Evolutionary conservation across 2,888 invertebrate genomes (phyloP), one percentile per base, ranked within the genome.

Genomic region (Agonopterix alstromeriana): DNA sequence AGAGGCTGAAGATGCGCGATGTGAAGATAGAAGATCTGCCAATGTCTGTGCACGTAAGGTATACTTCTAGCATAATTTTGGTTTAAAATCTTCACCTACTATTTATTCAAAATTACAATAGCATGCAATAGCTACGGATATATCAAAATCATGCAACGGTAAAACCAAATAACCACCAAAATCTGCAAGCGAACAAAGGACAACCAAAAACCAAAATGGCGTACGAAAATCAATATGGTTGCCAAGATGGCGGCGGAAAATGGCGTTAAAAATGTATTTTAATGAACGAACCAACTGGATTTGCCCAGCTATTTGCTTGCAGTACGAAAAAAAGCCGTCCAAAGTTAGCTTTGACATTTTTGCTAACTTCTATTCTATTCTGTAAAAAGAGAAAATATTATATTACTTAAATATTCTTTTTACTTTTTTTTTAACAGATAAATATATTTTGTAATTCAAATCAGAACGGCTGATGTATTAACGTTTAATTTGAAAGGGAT

Each of bases 291-390:
- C 89, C 89, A 89, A 79, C 73, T 89, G 89, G 72, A 89, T 86
- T 73, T 89, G 89, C 53, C 89, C 89, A 65, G 89, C 89, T 69
- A 89, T 87, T 81, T 86, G 87, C 83, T 89, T 89, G 88, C 89
- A 89, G 87, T 89, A 89, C 65, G 87, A 85, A 82, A 84, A 88
- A 83, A 89, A 88, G 76, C 88, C 85, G 79, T 89, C 89, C 83
- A 89, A 70, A 62, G 81, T 85, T 67, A 87, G 76, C 76, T 89
- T 89, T 70, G 89, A 88, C 87, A 88, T 87, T 65, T 70, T 71
- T 56, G 67, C 67, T 77, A 76, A 75, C 76, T 73, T 77, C 73
- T 76, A 71, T 62, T 71, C 70, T 70, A 72, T 66, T 87, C 87
- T 87, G 87, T 69, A 81, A 82, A 85, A 69, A 83, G 77, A 84